Percentiles rank a stretch among this genome's conserved stretches.
phyloP scores from a whole-genome alignment of 2,113 vertebrate species.

The Oxyruncus cristatus region DNA sequence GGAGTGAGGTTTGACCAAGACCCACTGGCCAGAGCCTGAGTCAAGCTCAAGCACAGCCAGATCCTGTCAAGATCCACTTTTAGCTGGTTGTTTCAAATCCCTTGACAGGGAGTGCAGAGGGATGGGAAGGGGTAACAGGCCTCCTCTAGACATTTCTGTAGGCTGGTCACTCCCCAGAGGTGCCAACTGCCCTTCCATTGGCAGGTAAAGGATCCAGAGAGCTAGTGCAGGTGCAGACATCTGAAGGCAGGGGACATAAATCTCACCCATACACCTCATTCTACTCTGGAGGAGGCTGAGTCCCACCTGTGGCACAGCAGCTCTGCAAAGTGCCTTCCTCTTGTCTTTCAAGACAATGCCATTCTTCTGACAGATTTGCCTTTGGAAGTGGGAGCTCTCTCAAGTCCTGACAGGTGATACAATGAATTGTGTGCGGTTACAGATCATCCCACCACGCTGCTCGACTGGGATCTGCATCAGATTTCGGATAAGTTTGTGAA shows the following conservation, averaged over 20 bases:
- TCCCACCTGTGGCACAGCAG: neutral
- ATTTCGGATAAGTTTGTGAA: neutral
- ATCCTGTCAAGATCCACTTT: neutral
- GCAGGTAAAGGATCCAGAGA: neutral
- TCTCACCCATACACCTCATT: neutral
- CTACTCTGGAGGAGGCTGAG: neutral
- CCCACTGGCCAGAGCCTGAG: neutral
- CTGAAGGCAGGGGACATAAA: neutral
- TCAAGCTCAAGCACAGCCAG: neutral
- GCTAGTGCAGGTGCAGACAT: neutral
- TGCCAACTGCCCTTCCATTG: rapidly evolving
- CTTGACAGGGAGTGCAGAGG: neutral
- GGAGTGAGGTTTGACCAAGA: neutral
- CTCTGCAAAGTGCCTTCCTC: neutral
- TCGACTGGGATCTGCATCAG: neutral
- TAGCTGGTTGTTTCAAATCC: neutral
- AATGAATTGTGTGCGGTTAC: neutral
- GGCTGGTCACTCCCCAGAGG: neutral
- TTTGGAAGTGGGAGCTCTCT: neutral
- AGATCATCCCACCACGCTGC: neutral
- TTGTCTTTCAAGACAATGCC: neutral
- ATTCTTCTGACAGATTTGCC: neutral
- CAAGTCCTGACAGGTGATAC: neutral
- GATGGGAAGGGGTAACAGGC: neutral
- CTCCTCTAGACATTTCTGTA: neutral